Percentiles rank a stretch among this genome's conserved stretches.
These are phyloP conservation scores for Agapostemon virescens DNA, from an alignment of 2,888 invertebrate genomes.

Conservation along the genomic window DNA sequence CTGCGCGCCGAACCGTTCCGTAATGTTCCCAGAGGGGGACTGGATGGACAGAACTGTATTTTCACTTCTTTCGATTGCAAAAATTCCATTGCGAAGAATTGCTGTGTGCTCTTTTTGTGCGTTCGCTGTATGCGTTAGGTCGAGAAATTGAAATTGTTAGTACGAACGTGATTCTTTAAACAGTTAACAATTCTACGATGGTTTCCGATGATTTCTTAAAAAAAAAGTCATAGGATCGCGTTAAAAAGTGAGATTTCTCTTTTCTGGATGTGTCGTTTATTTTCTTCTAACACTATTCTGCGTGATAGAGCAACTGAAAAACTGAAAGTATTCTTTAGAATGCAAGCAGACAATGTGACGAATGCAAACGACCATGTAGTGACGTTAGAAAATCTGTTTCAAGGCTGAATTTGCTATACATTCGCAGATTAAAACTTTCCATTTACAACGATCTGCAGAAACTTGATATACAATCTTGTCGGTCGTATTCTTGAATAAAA, in stretches of 20 bases:
- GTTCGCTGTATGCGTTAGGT: not conserved
- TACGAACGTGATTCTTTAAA: not conserved
- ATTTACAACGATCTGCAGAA: not conserved
- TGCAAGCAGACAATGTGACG: no score
- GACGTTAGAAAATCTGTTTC: not conserved
- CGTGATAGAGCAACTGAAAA: not conserved
- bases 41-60: not conserved
- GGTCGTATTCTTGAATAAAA: not conserved
- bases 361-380: not conserved
- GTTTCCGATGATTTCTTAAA: not conserved
- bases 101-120: not conserved
- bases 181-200: not conserved
- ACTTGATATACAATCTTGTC: not conserved
- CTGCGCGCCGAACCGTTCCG: slow-evolving; percentile 30
- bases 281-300: no score
- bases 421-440: not conserved
- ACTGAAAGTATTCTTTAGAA: not conserved
- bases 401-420: not conserved
- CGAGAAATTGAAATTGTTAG: not conserved
- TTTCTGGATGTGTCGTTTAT: no score
- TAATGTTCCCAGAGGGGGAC: not conserved
- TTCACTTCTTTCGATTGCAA: not conserved
- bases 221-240: not conserved
- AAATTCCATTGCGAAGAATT: not conserved
- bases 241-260: not conserved